Evolutionary conservation across 1,140 invertebrate genomes (phyloP), one percentile per base, ranked within the genome.

Genomic region (Tetraneura akinire): DNA sequence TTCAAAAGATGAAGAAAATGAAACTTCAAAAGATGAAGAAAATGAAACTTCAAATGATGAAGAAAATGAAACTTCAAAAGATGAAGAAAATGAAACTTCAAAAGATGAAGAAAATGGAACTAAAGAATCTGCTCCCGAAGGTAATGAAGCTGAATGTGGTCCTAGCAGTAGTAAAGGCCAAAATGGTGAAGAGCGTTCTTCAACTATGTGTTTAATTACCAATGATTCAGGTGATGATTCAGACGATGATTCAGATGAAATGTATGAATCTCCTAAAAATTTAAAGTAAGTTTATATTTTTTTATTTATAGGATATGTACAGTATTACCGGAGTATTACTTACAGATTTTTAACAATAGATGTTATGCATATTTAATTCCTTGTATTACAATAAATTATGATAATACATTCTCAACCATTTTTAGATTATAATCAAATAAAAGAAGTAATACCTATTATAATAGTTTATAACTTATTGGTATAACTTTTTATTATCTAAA

Each of bases 241-340:
- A 70, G 84, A 87, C 51, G 85, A 83, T 11, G 89, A 88, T 49
- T 89, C 89, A 78, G 86, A 85, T 73, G 83, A 84, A 66, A 84
- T 85, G 10, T 84, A 84, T 64, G 83, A 83, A 73, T 70, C 74
- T 13, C 32, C 71, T 3, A 23, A 32, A 16, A 70, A 13, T 57
- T 37, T 37, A 4, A 74, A 74, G 37, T 68, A 45, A 47, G 5
- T 29, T 29, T 16, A 8, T 60, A 26, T 13, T 37, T 37, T 37
- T 37, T 37, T 37, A 37, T 37, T 37, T 37, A 37, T 37, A 37
- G n/a, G n/a, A n/a, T n/a, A n/a, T n/a, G n/a, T n/a, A n/a, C n/a
- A n/a, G n/a, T n/a, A n/a, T n/a, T n/a, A n/a, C n/a, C n/a, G n/a
- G n/a, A n/a, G n/a, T n/a, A n/a, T n/a, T n/a, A n/a, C n/a, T n/a